Base-by-base conservation (phyloP, 2,113 vertebrate species). In the Gallinago paraguaiae region DNA sequence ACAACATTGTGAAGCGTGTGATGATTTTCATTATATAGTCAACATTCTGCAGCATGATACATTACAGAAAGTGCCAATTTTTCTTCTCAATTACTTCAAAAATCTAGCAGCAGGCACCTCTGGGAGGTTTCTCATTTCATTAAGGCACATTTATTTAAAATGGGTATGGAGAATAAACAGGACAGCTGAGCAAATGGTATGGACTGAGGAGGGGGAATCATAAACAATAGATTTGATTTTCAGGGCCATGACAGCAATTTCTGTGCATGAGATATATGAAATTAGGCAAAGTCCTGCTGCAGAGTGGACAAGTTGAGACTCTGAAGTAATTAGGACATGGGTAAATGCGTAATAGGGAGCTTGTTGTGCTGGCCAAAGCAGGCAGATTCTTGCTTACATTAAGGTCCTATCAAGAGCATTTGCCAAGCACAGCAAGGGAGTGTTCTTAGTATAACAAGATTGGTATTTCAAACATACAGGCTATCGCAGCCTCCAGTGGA, bases 71-170 rank as follows among this genome's bases (percentile, higher is more conserved):
- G 91, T 89, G 83, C 72, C 84, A 93, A 94, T 90, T 96, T 96
- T 93, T 93, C 95, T 97, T 96, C 92, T 91, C 63, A 95, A 89
- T 90, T 91, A 74, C 90, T 93, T 97, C 95, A 89, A 68, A 89
- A 94, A 92, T 93, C 78, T 82, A 90, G 72, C 91, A 88, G 95
- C 67, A 90, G 83, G 84, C 86, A 92, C 91, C 94, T 89, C 90
- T 88, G 93, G 74, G 95, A 93, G 87, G 51, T 48, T 85, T 88
- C 75, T 85, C 82, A 92, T 96, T 97, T 96, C 46, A 86, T 90
- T 94, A 84, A 90, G 82, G 63, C 96, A 94, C 86, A 92, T 95
- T 85, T 92, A 86, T 95, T 88, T 82, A 76, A 95, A 89, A 82
- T 13, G 75, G 46, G 37, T 69, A 86, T 4, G 31, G 85, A 87